These are phyloP conservation scores for Parnassius smintheus DNA, from an alignment of 2,888 invertebrate genomes.

Conservation along the genomic window DNA sequence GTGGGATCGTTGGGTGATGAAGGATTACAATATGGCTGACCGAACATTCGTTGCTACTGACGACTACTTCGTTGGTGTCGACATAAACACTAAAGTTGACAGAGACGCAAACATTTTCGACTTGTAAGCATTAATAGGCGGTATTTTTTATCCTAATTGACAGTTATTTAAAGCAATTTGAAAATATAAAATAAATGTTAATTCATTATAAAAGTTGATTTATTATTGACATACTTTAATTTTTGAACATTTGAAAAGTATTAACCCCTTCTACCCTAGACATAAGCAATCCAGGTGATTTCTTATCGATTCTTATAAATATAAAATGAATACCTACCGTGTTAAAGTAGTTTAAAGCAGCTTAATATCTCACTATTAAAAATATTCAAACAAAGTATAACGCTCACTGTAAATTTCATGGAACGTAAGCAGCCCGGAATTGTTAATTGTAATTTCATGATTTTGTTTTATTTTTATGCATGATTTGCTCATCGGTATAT, in stretches of 20 bases:
- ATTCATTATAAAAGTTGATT: background rate
- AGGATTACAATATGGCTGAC: constrained; percentile 55
- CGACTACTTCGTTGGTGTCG: constrained; percentile 53
- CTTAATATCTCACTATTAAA: too few species aligned
- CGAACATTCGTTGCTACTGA: constrained; percentile 50
- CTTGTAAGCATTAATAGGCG: constrained; percentile 27
- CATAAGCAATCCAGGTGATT: too few species aligned
- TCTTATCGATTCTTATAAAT: too few species aligned
- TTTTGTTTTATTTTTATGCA: too few species aligned
- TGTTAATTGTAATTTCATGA: too few species aligned
- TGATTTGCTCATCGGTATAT: too few species aligned
- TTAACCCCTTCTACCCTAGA: background rate
- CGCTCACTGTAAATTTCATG: too few species aligned
- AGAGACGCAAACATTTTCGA: constrained; percentile 36
- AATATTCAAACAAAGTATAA: too few species aligned
- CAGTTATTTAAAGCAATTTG: background rate
- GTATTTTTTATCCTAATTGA: too few species aligned
- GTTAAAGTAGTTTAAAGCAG: too few species aligned
- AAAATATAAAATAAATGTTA: background rate
- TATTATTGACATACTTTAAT: background rate
- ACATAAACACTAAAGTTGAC: constrained; percentile 41
- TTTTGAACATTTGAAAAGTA: constrained; percentile 11
- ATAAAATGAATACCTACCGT: too few species aligned
- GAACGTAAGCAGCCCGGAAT: too few species aligned
- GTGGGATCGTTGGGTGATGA: constrained; percentile 64